phyloP scores from a whole-genome alignment of 2,797 vertebrate species.

The Morus bassanus region DNA sequence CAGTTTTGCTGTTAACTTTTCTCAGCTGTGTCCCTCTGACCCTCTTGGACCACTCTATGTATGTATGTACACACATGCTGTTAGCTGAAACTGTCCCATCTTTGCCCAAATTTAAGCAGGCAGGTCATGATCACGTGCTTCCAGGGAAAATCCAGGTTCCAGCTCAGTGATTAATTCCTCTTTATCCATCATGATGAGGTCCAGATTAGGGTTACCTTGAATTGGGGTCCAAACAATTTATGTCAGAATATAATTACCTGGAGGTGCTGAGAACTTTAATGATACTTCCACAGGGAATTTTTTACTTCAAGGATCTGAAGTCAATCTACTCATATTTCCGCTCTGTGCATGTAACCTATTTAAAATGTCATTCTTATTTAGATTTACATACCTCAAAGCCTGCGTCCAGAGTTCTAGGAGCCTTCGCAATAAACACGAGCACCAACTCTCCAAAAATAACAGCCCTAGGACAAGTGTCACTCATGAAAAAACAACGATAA shows the following conservation, averaged over 20 bases:
- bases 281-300: background rate
- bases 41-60: fast-evolving
- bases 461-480: background rate
- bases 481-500: background rate
- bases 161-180: background rate
- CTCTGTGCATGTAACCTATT: background rate
- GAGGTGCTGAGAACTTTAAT: constrained; percentile 6
- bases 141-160: background rate
- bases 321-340: background rate
- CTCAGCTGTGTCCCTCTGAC: background rate
- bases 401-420: background rate
- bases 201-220: constrained; percentile 2
- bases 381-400: constrained; percentile 17
- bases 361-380: constrained; percentile 40
- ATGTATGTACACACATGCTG: fast-evolving
- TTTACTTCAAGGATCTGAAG: constrained; percentile 1
- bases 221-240: background rate
- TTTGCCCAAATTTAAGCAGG: background rate
- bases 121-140: background rate
- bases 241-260: constrained; percentile 37
- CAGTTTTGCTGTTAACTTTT: background rate
- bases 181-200: background rate
- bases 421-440: background rate
- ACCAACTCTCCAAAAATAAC: constrained; percentile 21
- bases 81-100: background rate